Evolutionary conservation across 23 tunicate species (phyloP).

Genomic region (Trididemnum miniatum): DNA sequence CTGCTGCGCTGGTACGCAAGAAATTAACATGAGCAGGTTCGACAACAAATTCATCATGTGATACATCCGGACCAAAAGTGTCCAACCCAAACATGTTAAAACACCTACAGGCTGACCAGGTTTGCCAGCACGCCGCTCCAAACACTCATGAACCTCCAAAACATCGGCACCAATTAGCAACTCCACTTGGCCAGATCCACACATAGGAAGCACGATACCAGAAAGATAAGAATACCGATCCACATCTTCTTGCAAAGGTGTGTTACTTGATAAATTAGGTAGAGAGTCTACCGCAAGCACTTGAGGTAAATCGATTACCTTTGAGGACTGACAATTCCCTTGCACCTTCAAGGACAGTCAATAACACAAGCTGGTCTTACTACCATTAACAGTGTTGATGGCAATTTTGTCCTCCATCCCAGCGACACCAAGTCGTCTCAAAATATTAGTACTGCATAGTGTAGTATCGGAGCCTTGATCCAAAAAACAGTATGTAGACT

Average conservation of each 20-base stretch:
- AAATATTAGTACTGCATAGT: not conserved
- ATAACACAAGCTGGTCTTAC: not conserved
- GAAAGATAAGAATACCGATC: not conserved
- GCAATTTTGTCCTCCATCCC: not conserved
- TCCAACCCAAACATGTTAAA: not conserved
- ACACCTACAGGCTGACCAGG: not conserved
- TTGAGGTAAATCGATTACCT: not conserved
- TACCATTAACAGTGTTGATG: not conserved
- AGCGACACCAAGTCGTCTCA: not conserved
- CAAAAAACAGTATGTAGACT: not conserved
- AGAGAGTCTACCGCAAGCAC: not conserved
- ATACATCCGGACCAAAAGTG: not conserved
- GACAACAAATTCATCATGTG: not conserved
- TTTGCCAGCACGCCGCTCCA: not conserved
- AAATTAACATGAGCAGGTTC: not conserved
- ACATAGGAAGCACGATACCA: not conserved
- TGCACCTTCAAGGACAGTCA: not conserved
- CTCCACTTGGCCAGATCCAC: not conserved
- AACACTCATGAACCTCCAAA: not conserved
- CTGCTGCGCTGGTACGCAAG: not conserved
- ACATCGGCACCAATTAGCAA: conserved; percentile 14
- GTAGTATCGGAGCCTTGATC: conserved; percentile 7
- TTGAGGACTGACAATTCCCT: not conserved
- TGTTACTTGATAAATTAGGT: not conserved
- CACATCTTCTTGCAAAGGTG: conserved; percentile 1